Evolutionary conservation across 1,140 invertebrate species (phyloP), one percentile per base, ranked within the genome.

Genomic region (Orius insidiosus): DNA sequence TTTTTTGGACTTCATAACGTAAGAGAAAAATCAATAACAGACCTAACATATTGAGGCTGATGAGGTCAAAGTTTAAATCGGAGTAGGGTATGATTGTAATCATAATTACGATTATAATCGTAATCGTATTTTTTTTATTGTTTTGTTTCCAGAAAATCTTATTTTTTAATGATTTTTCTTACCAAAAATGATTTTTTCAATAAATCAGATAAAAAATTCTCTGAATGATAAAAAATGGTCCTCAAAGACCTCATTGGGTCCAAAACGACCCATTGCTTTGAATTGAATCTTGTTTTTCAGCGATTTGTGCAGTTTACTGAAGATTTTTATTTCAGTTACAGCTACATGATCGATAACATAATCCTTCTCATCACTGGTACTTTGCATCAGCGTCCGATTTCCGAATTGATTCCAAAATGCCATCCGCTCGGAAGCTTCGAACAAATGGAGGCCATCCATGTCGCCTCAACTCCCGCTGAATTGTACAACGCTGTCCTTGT

Each of bases 301-400:
- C n/a, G n/a, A n/a, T 41, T 41, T 41, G 18, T 16, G 3, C 13
- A 3, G 3, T 15, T 16, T 5, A 16, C 24, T 24, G 24, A 24
- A 4, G 3, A 3, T 24, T 24, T 24, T 24, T 24, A 41, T 55
- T n/a, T n/a, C n/a, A 78, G 75, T 46, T 98, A 98, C 72, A 95
- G 92, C 63, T 99, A 99, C 62, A 99, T 99, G 96, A 99, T 99
- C 63, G 96, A 99, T 63, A 99, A 99, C 63, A 98, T 99, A 50
- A 96, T 99, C 58, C 66, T 99, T 39, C 68, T 99, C 52, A 98
- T 99, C 51, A 98, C 96, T 54, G 96, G 96, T 34, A 98, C 95
- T 44, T 70, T 99, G 16, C 95, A 99, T 68, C 95, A 98, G 65
- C 72, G 96, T 51, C 92, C 95, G 18, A 96, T 99, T 60, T 87